Conservation (phyloP, 2,888 invertebrate species). For the Pyrochroa serraticornis region DNA sequence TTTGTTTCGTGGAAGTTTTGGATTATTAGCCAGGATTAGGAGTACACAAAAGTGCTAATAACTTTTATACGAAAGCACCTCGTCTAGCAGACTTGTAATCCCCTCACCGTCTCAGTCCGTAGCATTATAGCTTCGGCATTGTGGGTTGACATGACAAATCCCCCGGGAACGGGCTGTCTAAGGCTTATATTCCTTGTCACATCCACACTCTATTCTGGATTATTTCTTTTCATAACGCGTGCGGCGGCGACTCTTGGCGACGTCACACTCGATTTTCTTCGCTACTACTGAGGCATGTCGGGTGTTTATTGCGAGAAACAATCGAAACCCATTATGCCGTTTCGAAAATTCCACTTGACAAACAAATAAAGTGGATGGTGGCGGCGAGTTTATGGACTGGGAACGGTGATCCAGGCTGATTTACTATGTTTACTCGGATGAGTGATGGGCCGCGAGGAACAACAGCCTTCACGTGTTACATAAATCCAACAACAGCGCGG, state of each 20-base stretch:
- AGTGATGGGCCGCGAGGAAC: constrained; percentile 57
- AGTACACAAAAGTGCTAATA: constrained; percentile 27
- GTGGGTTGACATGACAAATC: constrained; percentile 56
- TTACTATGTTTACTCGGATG: constrained; percentile 54
- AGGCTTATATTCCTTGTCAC: constrained; percentile 53
- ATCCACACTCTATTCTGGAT: constrained; percentile 50
- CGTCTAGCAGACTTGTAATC: constrained; percentile 14
- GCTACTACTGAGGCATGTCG: background rate
- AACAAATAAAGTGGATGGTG: constrained; percentile 49
- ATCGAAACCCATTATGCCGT: constrained; percentile 55
- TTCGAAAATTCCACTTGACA: constrained; percentile 48
- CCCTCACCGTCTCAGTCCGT: constrained; percentile 10
- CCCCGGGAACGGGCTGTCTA: constrained; percentile 48
- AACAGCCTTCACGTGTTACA: constrained; percentile 58
- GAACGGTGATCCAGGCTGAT: constrained; percentile 54
- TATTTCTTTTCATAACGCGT: constrained; percentile 44
- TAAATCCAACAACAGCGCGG: constrained; percentile 48
- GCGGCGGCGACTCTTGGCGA: constrained; percentile 3
- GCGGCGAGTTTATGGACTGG: constrained; percentile 56
- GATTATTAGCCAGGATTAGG: constrained; percentile 15
- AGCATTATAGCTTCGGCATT: constrained; percentile 47
- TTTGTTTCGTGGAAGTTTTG: constrained; percentile 13
- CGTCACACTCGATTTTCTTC: constrained; percentile 20
- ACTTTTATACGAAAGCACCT: constrained; percentile 24
- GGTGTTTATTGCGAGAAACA: constrained; percentile 54